phyloP scores from a whole-genome alignment of 2,888 invertebrate genomes.

The Drosophila histrio region DNA sequence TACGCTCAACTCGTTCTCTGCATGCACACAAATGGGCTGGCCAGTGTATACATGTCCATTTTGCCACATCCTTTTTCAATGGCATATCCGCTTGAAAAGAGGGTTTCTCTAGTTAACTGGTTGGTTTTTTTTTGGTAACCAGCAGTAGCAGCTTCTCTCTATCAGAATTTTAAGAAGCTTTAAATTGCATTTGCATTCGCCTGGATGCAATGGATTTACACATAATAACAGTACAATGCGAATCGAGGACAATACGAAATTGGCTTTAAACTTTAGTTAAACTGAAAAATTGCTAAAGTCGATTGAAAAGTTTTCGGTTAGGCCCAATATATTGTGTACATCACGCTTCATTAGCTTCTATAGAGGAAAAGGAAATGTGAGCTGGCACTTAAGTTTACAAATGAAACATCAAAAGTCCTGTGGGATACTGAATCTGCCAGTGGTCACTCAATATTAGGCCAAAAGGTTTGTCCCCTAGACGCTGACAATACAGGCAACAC shows the following conservation, averaged over 20 bases:
- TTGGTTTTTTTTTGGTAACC: background rate
- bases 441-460: conserved; percentile 33
- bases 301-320: conserved; percentile 2
- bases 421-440: conserved; percentile 21
- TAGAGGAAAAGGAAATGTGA: background rate
- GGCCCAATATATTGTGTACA: conserved; percentile 6
- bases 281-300: background rate
- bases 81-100: conserved; percentile 1
- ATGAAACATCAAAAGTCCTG: conserved; percentile 43
- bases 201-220: conserved; percentile 7
- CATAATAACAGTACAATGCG: background rate
- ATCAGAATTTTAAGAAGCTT: conserved; percentile 10
- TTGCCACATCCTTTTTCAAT: conserved; percentile 21
- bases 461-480: conserved; percentile 20
- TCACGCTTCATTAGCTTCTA: conserved; percentile 22
- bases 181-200: conserved; percentile 15
- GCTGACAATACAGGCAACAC: background rate
- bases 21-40: background rate
- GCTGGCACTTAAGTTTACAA: conserved; percentile 42
- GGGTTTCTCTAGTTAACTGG: background rate
- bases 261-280: background rate
- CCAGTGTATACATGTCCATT: conserved; percentile 2
- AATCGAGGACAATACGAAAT: background rate
- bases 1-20: conserved; percentile 7
- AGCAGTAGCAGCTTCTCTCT: background rate